Evolutionary conservation across 2,797 vertebrate species (phyloP).

Genomic region (Tragopan temminckii): DNA sequence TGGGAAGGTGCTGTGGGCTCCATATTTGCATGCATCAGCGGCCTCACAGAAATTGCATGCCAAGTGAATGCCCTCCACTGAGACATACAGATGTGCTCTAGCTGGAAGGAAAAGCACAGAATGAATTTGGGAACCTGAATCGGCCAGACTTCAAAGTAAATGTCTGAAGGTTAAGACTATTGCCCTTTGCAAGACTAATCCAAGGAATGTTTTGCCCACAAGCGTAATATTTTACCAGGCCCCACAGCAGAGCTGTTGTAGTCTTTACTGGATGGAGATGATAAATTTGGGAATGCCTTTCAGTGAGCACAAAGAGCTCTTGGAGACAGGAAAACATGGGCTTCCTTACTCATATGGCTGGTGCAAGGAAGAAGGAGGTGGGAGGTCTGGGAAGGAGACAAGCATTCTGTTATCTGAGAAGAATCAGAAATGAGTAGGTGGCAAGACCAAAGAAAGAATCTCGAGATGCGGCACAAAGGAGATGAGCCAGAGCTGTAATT

Average conservation of each 20-base stretch:
- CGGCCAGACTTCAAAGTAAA: conserved; percentile 54
- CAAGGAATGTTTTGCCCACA: conserved; percentile 57
- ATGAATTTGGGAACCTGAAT: conserved; percentile 36
- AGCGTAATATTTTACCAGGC: conserved; percentile 38
- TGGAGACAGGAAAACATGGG: conserved; percentile 13
- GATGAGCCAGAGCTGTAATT: conserved; percentile 71
- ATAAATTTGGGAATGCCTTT: conserved; percentile 53
- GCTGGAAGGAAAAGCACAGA: not conserved
- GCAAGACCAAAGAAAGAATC: conserved; percentile 75
- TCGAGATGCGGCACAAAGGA: conserved; percentile 62
- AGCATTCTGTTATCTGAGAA: conserved; percentile 64
- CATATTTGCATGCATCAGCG: not conserved
- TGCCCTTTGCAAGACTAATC: conserved; percentile 49
- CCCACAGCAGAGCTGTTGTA: conserved; percentile 55
- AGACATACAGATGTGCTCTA: not conserved
- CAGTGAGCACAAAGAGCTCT: conserved; percentile 24
- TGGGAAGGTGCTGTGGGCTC: not conserved
- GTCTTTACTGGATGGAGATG: conserved; percentile 50
- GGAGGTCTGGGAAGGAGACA: conserved; percentile 75
- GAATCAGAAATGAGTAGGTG: conserved; percentile 72
- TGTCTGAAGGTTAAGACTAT: conserved; percentile 57
- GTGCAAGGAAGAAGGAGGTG: conserved; percentile 61
- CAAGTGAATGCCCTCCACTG: not conserved
- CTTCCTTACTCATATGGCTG: not conserved
- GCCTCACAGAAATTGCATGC: not conserved